Evolutionary conservation across 1,140 invertebrate genomes (phyloP), one percentile per base, ranked within the genome.

Genomic region (Thaumetopoea pityocampa): DNA sequence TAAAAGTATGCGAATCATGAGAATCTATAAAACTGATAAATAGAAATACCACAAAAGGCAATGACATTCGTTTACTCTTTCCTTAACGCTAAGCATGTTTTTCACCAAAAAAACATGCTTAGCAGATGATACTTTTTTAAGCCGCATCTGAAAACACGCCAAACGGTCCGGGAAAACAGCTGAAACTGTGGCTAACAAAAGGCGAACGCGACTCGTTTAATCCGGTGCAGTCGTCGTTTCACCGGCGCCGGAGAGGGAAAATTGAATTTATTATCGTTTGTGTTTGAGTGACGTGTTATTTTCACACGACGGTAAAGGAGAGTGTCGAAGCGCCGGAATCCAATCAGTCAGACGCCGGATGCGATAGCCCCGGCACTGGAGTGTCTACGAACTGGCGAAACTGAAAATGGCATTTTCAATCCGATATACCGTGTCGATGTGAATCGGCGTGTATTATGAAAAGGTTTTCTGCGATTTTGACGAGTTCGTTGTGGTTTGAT

Each of bases 201-300:
- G 68, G 64, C 69, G 74, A 71, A 67, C 66, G 54, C 66, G 67
- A 69, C 67, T 57, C 62, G 50, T 76, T 83, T 83, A 77, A 80
- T 80, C 71, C 74, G 60, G 73, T 63, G 67, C 68, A 60, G 73
- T 51, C 67, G 67, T 56, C 61, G 67, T 71, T 73, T 58, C 63
- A 62, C 43, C 60, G 58, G 58, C 18, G 36, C 28, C 61, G 56
- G 52, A 52, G 62, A 55, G 60, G 59, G 67, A 78, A 80, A 83
- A 80, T 80, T 83, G 74, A 83, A 83, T 83, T 83, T 83, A 80
- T 78, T 83, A 83, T 80, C 63, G 64, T 57, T 68, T 67, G 67
- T 70, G 55, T 79, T 79, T 83, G 79, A 83, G 61, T 80, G 79
- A 83, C 79, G 70, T 79, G 76, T 83, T 79, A 83, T 83, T 83